phyloP scores from a whole-genome alignment of 1,140 invertebrate species.

The Anastrepha ludens region DNA sequence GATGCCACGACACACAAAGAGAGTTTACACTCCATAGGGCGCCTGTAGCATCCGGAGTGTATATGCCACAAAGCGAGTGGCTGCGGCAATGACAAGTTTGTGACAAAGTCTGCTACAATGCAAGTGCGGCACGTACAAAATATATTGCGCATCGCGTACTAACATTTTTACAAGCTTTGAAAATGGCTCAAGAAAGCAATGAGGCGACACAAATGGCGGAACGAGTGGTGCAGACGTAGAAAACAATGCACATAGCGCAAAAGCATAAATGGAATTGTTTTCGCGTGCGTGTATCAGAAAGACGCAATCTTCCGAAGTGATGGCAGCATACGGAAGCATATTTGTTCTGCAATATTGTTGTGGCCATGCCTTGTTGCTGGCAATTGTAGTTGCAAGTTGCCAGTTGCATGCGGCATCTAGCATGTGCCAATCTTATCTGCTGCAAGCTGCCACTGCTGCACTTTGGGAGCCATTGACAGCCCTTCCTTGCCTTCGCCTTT shows the following conservation, averaged over 20 bases:
- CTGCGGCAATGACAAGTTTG: background rate
- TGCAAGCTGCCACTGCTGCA: background rate
- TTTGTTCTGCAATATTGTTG: constrained; percentile 41
- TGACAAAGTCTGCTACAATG: background rate
- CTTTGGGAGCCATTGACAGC: background rate
- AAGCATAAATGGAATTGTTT: background rate
- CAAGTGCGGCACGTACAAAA: background rate
- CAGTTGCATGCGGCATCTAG: background rate
- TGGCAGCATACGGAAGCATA: constrained; percentile 9
- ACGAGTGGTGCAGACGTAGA: background rate
- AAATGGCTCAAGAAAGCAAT: background rate
- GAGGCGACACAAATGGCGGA: background rate
- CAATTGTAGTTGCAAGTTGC: background rate
- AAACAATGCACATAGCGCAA: background rate
- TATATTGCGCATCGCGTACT: background rate
- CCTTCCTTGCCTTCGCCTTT: background rate
- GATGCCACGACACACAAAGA: background rate
- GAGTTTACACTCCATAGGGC: background rate
- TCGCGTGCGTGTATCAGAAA: background rate
- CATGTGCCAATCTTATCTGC: background rate
- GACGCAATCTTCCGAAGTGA: background rate
- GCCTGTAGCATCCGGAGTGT: background rate
- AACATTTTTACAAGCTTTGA: constrained; percentile 17
- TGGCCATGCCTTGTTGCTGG: background rate
- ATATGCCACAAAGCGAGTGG: background rate